These are phyloP conservation scores for Magallana ariakensis DNA, from an alignment of 1,140 invertebrate species.

Conservation along the genomic window DNA sequence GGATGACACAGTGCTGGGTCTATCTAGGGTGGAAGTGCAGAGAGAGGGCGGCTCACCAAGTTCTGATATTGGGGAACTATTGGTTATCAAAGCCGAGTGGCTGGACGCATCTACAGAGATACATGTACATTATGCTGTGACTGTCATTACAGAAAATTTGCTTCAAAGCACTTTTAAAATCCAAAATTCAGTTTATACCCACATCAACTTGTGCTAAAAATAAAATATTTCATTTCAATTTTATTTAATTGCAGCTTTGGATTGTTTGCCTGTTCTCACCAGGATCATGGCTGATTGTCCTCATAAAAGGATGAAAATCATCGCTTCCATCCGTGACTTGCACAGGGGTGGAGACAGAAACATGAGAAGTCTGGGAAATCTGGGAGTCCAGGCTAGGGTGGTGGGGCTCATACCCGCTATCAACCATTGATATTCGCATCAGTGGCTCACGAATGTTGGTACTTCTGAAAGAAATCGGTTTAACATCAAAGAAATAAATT, in stretches of 20 bases:
- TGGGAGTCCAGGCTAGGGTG: conserved; percentile 9
- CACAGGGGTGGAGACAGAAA: not conserved
- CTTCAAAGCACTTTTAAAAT: not conserved
- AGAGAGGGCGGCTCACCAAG: not conserved
- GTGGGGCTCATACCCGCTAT: not conserved
- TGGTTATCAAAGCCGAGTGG: not conserved
- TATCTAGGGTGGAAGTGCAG: not conserved
- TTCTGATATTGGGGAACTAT: not conserved
- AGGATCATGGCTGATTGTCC: not conserved
- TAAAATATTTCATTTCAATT: not conserved
- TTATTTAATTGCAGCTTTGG: not conserved
- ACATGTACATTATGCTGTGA: too few relatives aligned
- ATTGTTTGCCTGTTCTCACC: not conserved
- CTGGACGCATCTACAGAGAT: not conserved
- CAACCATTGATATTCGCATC: not conserved
- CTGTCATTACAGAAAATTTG: too few relatives aligned
- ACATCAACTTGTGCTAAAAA: not conserved
- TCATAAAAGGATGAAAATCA: not conserved
- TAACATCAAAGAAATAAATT: too few relatives aligned
- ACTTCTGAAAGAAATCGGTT: not conserved
- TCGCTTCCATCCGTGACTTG: not conserved
- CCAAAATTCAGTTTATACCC: not conserved
- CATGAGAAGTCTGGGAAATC: not conserved
- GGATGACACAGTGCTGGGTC: not conserved
- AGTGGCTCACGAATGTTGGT: not conserved